Conservation (phyloP, 2,113 vertebrate species). For the Crypturellus undulatus region DNA sequence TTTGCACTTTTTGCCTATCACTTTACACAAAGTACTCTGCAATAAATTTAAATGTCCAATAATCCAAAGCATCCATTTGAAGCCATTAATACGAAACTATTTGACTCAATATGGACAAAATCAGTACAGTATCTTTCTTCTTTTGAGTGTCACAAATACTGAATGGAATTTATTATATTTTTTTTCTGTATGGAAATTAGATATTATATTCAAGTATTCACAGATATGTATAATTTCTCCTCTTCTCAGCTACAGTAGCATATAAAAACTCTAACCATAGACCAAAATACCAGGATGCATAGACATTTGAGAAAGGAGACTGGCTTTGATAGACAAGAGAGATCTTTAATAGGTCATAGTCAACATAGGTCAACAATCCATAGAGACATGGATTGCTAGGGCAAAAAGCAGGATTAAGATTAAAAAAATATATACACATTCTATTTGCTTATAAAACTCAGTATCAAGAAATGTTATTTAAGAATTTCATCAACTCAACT, state of each 20-base stretch:
- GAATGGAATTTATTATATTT: neutral
- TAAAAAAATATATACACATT: neutral
- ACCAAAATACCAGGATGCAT: accelerated
- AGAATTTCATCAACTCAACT: neutral
- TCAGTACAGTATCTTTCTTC: accelerated
- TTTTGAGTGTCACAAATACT: neutral
- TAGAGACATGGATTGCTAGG: neutral
- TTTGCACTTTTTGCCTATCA: neutral
- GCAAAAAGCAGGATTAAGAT: neutral
- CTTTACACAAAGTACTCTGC: neutral
- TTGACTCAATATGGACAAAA: neutral
- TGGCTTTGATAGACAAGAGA: neutral
- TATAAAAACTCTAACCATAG: neutral
- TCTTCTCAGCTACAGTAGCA: neutral
- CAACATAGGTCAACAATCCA: neutral
- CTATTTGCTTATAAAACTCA: neutral
- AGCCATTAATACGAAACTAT: neutral
- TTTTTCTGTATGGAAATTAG: neutral
- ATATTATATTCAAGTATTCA: neutral
- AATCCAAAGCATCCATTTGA: neutral
- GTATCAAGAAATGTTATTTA: neutral
- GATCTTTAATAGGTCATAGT: neutral
- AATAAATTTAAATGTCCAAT: neutral
- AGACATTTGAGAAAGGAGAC: neutral
- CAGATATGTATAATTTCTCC: neutral